phyloP scores from a whole-genome alignment of 1,140 invertebrate species.

The Papilio aristodemus region DNA sequence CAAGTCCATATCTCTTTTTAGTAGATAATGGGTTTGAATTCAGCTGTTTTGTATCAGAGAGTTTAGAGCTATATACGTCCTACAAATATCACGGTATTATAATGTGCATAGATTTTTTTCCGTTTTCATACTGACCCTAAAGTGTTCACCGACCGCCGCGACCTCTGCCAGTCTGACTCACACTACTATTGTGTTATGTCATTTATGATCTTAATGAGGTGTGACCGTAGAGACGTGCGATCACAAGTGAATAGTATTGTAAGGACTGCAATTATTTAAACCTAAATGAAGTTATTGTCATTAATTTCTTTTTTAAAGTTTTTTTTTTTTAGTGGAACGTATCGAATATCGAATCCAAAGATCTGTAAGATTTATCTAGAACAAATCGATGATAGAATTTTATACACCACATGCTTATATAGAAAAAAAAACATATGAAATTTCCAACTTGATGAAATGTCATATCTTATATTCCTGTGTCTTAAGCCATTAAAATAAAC shows the following conservation, averaged over 20 bases:
- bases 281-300: slow-evolving; percentile 5
- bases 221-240: neutral
- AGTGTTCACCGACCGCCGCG: neutral
- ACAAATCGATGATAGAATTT: neutral
- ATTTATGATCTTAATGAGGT: neutral
- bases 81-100: neutral
- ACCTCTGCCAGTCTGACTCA: neutral
- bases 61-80: neutral
- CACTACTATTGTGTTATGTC: neutral
- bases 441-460: too few species aligned
- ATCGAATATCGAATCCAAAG: neutral
- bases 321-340: neutral
- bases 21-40: slow-evolving; percentile 1
- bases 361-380: too few species aligned
- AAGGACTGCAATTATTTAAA: neutral
- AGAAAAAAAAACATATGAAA: too few species aligned
- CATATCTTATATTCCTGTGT: too few species aligned
- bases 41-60: neutral
- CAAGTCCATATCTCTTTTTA: too few species aligned
- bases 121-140: neutral
- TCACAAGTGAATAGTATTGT: neutral
- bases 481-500: too few species aligned
- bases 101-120: neutral
- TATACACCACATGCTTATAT: too few species aligned
- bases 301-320: neutral